Percentiles rank a stretch among this genome's conserved stretches.
These are phyloP conservation scores for Drosophila hydei DNA, from an alignment of 1,140 invertebrate species.

Conservation along the genomic window DNA sequence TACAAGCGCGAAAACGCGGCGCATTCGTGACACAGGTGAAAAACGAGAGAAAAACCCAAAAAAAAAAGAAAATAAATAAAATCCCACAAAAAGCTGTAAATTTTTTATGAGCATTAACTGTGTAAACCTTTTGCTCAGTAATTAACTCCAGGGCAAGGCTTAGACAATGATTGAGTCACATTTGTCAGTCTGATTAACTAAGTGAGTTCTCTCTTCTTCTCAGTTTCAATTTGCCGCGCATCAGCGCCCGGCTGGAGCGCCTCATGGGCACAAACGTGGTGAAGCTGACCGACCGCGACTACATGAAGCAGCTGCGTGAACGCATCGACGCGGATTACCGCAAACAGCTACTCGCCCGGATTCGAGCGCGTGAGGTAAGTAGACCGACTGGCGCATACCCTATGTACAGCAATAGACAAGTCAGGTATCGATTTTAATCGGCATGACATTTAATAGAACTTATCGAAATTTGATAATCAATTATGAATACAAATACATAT, in stretches of 20 bases:
- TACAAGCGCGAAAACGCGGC: conserved; percentile 72
- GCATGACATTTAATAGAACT: too few species aligned
- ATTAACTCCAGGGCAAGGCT: conserved; percentile 38
- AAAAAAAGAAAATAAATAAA: conserved; percentile 10
- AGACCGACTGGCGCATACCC: background rate
- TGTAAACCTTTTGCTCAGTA: conserved; percentile 29
- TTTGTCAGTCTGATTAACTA: conserved; percentile 45
- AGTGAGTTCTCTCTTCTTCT: conserved; percentile 4
- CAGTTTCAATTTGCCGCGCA: conserved; percentile 86
- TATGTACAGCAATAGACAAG: too few species aligned
- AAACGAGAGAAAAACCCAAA: conserved; percentile 10
- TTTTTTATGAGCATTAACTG: conserved; percentile 12
- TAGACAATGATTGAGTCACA: conserved; percentile 36
- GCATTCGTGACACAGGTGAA: conserved; percentile 43
- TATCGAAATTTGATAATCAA: too few species aligned
- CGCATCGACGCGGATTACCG: conserved; percentile 86
- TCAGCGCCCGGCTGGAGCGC: conserved; percentile 86
- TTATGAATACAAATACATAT: too few species aligned
- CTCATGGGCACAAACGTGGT: conserved; percentile 88
- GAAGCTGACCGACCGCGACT: conserved; percentile 86
- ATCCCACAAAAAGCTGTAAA: background rate
- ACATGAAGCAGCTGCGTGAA: conserved; percentile 86
- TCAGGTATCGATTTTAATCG: too few species aligned
- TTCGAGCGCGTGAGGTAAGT: conserved; percentile 86
- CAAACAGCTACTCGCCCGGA: conserved; percentile 85